phyloP scores from a whole-genome alignment of 2,888 invertebrate species.

The Leucoptera coffeella region DNA sequence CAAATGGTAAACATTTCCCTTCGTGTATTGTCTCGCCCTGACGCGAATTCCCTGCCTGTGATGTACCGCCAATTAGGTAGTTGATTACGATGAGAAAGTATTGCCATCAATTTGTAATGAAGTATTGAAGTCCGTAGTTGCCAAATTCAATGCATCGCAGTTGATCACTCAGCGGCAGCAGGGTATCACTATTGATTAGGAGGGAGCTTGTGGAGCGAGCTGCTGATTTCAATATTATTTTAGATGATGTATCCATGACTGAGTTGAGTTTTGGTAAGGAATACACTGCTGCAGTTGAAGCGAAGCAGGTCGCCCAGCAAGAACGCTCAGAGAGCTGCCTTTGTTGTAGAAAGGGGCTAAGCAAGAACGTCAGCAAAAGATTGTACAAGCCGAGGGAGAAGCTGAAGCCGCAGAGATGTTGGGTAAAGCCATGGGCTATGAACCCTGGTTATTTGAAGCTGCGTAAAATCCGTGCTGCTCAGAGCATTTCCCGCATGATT shows the following conservation, averaged over 20 bases:
- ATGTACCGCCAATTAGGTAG: constrained; percentile 90
- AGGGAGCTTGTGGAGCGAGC: constrained; percentile 92
- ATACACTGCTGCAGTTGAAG: constrained; percentile 98
- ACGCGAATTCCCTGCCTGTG: constrained; percentile 70
- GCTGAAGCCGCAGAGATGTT: constrained; percentile 98
- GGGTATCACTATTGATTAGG: constrained; percentile 83
- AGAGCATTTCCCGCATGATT: constrained; percentile 96
- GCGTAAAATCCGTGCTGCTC: constrained; percentile 95
- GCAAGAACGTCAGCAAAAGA: constrained; percentile 97
- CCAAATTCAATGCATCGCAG: constrained; percentile 99
- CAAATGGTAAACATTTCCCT: constrained; percentile 99
- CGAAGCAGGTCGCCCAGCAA: constrained; percentile 99
- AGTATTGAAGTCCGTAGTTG: constrained; percentile 97
- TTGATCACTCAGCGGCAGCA: constrained; percentile 98
- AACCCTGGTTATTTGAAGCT: constrained; percentile 98
- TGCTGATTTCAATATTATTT: constrained; percentile 94
- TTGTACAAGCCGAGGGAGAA: constrained; percentile 99
- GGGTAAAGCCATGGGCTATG: constrained; percentile 86
- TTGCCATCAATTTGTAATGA: constrained; percentile 98
- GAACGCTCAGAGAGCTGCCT: constrained; percentile 98
- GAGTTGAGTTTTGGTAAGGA: constrained; percentile 98
- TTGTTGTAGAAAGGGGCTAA: constrained; percentile 96
- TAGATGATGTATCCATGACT: constrained; percentile 98
- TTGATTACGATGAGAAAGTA: constrained; percentile 97
- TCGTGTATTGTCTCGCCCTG: constrained; percentile 92